Percentiles rank a stretch among this genome's conserved stretches.
Conservation (phyloP, 2,797 vertebrate species). For the Geotrypetes seraphini region DNA sequence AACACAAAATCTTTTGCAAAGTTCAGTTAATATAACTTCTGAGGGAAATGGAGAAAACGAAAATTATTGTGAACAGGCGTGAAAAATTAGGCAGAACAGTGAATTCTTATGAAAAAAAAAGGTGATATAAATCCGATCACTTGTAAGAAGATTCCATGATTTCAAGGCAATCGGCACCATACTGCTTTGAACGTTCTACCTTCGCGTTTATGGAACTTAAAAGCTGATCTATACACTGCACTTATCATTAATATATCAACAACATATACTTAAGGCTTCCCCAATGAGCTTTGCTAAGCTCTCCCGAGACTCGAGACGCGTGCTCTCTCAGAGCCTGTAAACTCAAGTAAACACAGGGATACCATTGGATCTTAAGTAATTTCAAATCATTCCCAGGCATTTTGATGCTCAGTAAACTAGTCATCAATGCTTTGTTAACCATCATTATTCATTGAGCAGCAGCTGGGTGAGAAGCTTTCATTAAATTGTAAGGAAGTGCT, state of each 20-base stretch:
- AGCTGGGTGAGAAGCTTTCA: no score
- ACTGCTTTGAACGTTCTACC: no score
- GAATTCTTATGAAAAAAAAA: no score
- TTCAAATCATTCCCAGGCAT: background rate
- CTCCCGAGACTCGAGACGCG: background rate
- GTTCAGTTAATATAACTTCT: no score
- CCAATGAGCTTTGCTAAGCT: background rate
- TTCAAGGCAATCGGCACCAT: no score
- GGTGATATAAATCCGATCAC: no score
- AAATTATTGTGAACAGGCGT: no score
- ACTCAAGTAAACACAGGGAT: constrained; percentile 1
- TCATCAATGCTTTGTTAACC: constrained; percentile 2
- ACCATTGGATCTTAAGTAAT: background rate
- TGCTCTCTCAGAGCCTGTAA: background rate
- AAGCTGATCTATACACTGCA: constrained; percentile 9
- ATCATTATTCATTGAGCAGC: constrained; percentile 14
- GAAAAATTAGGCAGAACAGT: no score
- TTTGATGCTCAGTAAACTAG: background rate
- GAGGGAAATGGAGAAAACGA: no score
- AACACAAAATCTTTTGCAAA: no score
- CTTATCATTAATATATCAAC: constrained; percentile 6
- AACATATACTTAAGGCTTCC: constrained; percentile 1
- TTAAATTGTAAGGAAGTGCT: no score
- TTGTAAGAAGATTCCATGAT: no score
- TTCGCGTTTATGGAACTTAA: background rate